A percentile compares a stretch with the other conserved stretches of the same genome.
Evolutionary conservation across 1,140 invertebrate genomes (phyloP).

Genomic region (Holotrichia oblita): DNA sequence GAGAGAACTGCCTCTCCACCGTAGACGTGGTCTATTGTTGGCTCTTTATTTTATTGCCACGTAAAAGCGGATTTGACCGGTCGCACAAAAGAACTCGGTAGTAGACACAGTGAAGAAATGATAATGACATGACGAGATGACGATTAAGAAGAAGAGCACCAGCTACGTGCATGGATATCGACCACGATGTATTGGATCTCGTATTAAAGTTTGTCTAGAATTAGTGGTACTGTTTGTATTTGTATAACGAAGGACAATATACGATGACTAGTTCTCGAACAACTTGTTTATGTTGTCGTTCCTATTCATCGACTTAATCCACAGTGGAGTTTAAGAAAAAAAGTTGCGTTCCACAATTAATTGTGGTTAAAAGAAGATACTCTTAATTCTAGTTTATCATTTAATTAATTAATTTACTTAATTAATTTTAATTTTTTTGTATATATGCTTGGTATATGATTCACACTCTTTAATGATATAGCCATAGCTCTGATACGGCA

Average conservation of each 20-base stretch:
- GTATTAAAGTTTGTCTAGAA: conserved; percentile 21
- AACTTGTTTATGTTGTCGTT: conserved; percentile 4
- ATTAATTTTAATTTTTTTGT: neutral
- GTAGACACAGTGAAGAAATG: conserved; percentile 1
- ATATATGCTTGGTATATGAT: neutral
- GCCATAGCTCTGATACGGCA: too few relatives aligned
- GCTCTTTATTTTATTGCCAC: conserved; percentile 29
- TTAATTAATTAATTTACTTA: neutral
- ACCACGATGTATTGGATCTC: neutral
- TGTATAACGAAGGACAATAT: neutral
- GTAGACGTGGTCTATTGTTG: conserved; percentile 25
- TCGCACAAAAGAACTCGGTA: conserved; percentile 1
- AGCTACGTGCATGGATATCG: neutral
- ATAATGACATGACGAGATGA: conserved; percentile 14
- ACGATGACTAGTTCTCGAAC: neutral
- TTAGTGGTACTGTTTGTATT: conserved; percentile 10
- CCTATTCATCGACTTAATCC: neutral
- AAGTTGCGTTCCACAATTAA: neutral
- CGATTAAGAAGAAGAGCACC: conserved; percentile 18
- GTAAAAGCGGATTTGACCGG: conserved; percentile 15
- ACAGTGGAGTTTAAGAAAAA: neutral
- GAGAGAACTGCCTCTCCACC: neutral
- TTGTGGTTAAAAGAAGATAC: neutral
- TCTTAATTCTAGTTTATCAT: neutral
- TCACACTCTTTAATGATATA: neutral